These are phyloP conservation scores for Lethocerus indicus DNA, from an alignment of 1,140 invertebrate species.

Conservation along the genomic window DNA sequence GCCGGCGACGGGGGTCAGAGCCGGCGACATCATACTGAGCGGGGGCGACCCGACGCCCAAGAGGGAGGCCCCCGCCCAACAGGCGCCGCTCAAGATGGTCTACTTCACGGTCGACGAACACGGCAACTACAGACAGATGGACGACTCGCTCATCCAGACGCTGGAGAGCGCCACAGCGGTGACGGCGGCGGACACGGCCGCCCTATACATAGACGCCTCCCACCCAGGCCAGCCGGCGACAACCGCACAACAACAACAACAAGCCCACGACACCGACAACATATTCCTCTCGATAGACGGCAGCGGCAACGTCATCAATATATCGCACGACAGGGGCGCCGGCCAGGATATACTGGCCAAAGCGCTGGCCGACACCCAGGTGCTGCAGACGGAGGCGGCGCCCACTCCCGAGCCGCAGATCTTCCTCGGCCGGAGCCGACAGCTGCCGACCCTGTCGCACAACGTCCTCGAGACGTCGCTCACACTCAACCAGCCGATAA, in stretches of 20 bases:
- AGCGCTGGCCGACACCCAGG: slow-evolving; percentile 54
- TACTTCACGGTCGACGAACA: neutral
- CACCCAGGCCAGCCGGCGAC: neutral
- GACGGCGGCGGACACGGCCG: too few species aligned
- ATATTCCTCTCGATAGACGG: slow-evolving; percentile 30
- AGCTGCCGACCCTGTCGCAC: slow-evolving; percentile 24
- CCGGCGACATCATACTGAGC: too few species aligned
- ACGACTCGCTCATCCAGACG: too few species aligned
- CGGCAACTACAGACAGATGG: too few species aligned
- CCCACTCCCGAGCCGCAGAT: slow-evolving; percentile 20
- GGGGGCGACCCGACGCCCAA: too few species aligned
- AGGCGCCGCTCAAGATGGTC: neutral
- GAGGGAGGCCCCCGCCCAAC: neutral
- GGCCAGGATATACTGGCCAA: slow-evolving; percentile 56
- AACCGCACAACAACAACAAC: too few species aligned
- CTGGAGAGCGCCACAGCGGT: too few species aligned
- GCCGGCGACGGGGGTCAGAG: neutral
- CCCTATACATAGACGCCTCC: neutral
- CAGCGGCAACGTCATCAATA: slow-evolving; percentile 16
- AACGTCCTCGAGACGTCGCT: slow-evolving; percentile 51
- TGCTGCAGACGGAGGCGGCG: slow-evolving; percentile 40
- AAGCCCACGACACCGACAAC: slow-evolving; percentile 27
- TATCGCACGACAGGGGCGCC: slow-evolving; percentile 11
- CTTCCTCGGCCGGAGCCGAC: neutral
- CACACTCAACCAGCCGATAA: slow-evolving; percentile 53